Conservation (phyloP, 2,888 invertebrate genomes). For the Amphipoea lucens region DNA sequence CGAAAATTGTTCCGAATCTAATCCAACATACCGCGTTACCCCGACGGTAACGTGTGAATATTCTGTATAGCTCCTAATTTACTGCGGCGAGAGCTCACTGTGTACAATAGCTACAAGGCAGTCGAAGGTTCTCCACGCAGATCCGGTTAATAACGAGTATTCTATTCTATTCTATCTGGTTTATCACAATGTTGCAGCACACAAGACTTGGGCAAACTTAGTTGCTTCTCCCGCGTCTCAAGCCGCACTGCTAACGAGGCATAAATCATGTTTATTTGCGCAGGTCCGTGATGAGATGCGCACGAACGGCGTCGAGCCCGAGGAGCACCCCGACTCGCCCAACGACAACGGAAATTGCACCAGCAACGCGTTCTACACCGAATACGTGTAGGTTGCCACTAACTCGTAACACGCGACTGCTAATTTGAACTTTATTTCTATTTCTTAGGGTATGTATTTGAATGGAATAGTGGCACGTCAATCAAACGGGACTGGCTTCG, state of each 20-base stretch:
- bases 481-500: constrained; percentile 15
- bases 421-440: constrained; percentile 51
- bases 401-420: constrained; percentile 51
- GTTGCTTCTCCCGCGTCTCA: neutral
- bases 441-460: constrained; percentile 4
- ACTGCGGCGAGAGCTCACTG: neutral
- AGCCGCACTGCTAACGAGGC: constrained; percentile 5
- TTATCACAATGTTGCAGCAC: constrained; percentile 7
- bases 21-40: neutral
- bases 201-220: constrained; percentile 5
- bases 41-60: neutral
- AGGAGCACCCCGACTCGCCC: constrained; percentile 90
- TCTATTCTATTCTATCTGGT: no score
- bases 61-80: neutral
- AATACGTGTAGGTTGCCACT: constrained; percentile 74
- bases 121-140: neutral
- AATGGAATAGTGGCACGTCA: neutral
- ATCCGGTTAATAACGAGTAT: no score
- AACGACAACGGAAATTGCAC: constrained; percentile 91
- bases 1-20: neutral
- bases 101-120: neutral
- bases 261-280: constrained; percentile 43
- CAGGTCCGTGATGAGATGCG: constrained; percentile 92
- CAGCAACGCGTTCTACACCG: constrained; percentile 90
- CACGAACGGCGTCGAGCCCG: constrained; percentile 91